These are phyloP conservation scores for Intellagama lesueurii DNA, from an alignment of 2,797 vertebrate species.

Conservation along the genomic window DNA sequence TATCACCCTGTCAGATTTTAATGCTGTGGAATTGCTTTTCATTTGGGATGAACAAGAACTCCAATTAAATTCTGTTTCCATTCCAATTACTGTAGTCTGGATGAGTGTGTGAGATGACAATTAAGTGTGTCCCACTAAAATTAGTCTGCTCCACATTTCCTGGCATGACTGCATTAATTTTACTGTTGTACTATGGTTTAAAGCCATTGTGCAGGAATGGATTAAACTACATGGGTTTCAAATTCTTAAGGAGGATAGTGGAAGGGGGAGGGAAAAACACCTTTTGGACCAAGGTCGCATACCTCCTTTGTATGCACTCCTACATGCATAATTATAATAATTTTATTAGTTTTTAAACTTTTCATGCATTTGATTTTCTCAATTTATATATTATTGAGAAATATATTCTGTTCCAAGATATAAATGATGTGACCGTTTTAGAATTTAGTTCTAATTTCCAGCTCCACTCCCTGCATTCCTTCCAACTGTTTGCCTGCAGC, in stretches of 20 bases:
- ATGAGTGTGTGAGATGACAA: conserved; percentile 37
- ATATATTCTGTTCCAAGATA: no score
- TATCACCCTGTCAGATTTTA: conserved; percentile 52
- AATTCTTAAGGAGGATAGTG: not conserved
- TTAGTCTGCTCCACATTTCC: not conserved
- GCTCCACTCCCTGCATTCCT: no score
- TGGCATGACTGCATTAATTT: conserved; percentile 12
- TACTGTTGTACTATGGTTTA: not conserved
- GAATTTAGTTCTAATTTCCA: not conserved
- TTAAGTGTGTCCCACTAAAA: conserved; percentile 24
- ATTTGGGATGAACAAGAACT: conserved; percentile 58
- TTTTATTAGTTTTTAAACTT: not conserved
- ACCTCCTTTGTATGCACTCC: not conserved
- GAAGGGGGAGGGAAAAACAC: no score
- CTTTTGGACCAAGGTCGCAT: not conserved
- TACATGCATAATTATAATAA: not conserved
- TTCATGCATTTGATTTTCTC: not conserved
- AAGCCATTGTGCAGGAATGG: not conserved
- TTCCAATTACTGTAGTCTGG: conserved; percentile 47
- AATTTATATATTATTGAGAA: not conserved
- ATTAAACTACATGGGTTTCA: not conserved
- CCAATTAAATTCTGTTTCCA: conserved; percentile 44
- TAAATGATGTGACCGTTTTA: no score
- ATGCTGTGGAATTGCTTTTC: conserved; percentile 53
- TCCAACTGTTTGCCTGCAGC: conserved; percentile 26